Percentiles rank a stretch among this genome's conserved stretches.
These are phyloP conservation scores for Apamea monoglypha DNA, from an alignment of 2,888 invertebrate genomes.

Conservation along the genomic window DNA sequence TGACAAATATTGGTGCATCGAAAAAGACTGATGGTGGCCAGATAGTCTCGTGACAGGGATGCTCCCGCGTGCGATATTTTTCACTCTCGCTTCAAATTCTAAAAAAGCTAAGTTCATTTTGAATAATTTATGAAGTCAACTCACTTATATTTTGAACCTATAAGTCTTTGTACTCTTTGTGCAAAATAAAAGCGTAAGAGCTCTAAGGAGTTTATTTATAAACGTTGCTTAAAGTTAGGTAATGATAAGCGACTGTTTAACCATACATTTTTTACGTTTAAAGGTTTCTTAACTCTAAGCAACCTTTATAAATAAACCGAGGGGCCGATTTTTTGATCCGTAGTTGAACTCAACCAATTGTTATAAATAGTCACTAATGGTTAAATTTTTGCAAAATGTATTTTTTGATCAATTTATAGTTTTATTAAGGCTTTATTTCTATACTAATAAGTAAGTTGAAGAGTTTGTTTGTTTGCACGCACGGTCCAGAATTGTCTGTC, in stretches of 20 bases:
- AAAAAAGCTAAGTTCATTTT: constrained; percentile 76
- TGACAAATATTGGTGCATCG: not conserved
- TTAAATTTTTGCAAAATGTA: too few species aligned
- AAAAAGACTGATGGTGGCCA: not conserved
- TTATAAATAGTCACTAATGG: too few species aligned
- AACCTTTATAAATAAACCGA: too few species aligned
- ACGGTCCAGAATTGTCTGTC: too few species aligned
- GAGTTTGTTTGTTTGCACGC: too few species aligned
- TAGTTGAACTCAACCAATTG: too few species aligned
- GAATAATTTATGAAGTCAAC: constrained; percentile 69
- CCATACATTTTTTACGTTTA: not conserved
- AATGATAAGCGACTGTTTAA: not conserved
- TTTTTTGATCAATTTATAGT: too few species aligned
- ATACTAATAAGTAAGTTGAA: too few species aligned
- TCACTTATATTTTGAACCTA: constrained; percentile 25
- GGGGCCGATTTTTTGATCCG: too few species aligned
- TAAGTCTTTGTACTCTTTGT: constrained; percentile 1
- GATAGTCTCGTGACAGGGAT: constrained; percentile 49
- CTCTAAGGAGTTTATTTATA: not conserved
- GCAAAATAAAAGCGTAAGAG: not conserved
- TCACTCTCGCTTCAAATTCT: constrained; percentile 76
- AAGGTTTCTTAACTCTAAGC: too few species aligned
- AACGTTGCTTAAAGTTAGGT: too few species aligned
- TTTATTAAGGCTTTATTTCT: too few species aligned
- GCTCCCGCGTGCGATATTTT: constrained; percentile 73